Conservation (phyloP, 2,113 vertebrate genomes). For the Rhinoptilus africanus region DNA sequence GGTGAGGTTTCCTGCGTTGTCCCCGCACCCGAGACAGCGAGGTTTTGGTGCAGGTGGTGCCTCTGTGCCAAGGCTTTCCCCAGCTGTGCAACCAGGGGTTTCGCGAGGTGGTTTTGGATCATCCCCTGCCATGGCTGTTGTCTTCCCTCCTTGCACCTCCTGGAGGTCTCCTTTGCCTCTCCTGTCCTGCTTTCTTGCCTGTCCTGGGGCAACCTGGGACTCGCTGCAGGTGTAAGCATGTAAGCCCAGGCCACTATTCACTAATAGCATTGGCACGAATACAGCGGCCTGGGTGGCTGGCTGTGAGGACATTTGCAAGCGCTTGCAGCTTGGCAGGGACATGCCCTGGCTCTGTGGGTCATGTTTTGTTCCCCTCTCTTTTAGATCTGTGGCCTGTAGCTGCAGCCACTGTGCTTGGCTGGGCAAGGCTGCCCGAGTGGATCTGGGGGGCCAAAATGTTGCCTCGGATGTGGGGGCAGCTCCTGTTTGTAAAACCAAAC, state of each 20-base stretch:
- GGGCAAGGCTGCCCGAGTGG: accelerated
- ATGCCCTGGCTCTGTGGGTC: background rate
- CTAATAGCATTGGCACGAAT: background rate
- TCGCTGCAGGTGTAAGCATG: background rate
- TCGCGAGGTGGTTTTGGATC: background rate
- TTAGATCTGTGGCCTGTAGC: background rate
- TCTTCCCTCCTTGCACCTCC: background rate
- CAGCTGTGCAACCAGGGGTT: background rate
- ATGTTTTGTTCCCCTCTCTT: background rate
- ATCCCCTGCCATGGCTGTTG: background rate
- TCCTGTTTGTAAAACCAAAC: background rate
- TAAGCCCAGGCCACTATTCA: background rate
- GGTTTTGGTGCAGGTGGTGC: background rate
- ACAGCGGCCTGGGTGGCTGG: accelerated
- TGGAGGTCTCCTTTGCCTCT: background rate
- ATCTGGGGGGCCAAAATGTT: background rate
- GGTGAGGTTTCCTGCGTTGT: accelerated
- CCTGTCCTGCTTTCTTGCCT: background rate
- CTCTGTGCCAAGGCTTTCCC: background rate
- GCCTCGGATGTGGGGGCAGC: background rate
- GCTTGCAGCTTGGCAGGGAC: background rate
- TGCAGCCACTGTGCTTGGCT: background rate
- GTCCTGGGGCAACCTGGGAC: background rate
- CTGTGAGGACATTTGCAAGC: background rate
- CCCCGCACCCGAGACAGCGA: background rate